Conservation (phyloP, 1,140 invertebrate species). For the Drosophila willistoni region DNA sequence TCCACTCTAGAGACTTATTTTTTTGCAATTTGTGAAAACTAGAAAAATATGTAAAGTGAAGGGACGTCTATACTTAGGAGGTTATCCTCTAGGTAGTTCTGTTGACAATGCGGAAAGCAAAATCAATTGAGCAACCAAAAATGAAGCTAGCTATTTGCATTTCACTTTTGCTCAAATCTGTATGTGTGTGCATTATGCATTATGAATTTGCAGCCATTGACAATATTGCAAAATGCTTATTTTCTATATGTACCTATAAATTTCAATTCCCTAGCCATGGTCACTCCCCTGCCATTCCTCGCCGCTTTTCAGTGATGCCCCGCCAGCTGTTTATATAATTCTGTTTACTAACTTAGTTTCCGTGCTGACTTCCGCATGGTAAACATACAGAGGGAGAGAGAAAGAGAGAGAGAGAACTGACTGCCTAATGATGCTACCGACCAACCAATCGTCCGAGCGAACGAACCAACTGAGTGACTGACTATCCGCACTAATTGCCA, state of each 20-base stretch:
- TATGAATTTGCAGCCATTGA: not conserved
- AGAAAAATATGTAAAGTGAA: slow-evolving; percentile 1
- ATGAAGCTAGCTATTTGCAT: not conserved
- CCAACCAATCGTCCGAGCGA: not conserved
- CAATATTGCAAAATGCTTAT: slow-evolving; percentile 1
- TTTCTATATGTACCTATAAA: not conserved
- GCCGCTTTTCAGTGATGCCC: not conserved
- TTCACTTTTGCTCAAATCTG: not conserved
- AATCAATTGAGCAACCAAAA: slow-evolving; percentile 11
- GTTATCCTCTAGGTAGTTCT: not conserved
- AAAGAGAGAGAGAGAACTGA: slow-evolving; percentile 19
- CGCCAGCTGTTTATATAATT: slow-evolving; percentile 12
- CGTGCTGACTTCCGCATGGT: slow-evolving; percentile 34
- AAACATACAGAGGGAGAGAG: slow-evolving; percentile 11
- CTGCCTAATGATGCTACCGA: slow-evolving; percentile 6
- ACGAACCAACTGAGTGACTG: not conserved
- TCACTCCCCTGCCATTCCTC: too few species aligned
- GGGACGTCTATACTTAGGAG: not conserved
- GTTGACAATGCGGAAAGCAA: slow-evolving; percentile 2
- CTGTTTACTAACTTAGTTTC: slow-evolving; percentile 28
- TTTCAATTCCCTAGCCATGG: not conserved
- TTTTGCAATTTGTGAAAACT: not conserved
- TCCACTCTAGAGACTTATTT: not conserved
- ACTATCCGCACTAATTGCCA: slow-evolving; percentile 46
- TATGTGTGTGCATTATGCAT: not conserved